Conservation (phyloP, 2,888 invertebrate genomes). For the Cheilosia soror region DNA sequence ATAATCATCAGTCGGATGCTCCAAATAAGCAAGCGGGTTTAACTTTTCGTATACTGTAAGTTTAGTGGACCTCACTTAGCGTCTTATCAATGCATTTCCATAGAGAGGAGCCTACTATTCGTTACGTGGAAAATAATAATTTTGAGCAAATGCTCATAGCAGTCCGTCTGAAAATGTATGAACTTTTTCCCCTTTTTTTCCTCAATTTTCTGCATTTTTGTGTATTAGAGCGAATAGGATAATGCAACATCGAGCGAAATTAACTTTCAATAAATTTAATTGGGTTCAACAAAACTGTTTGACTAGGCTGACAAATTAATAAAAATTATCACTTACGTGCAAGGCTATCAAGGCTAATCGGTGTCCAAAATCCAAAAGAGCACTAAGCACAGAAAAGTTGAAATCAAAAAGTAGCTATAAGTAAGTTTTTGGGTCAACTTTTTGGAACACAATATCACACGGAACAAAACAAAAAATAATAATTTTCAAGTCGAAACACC, state of each 20-base stretch:
- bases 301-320: background rate
- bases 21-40: background rate
- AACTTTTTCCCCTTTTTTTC: background rate
- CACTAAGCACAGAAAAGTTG: conserved; percentile 16
- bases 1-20: background rate
- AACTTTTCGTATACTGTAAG: background rate
- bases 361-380: conserved; percentile 41
- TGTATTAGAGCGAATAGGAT: conserved; percentile 38
- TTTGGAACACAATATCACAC: conserved; percentile 27
- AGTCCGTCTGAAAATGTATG: background rate
- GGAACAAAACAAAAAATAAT: background rate
- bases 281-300: background rate
- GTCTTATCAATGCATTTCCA: background rate
- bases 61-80: background rate
- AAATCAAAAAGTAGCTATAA: background rate
- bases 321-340: conserved; percentile 23
- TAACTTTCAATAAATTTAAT: conserved; percentile 11
- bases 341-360: conserved; percentile 35
- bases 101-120: background rate
- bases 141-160: conserved; percentile 1
- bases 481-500: background rate
- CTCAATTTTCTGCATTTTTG: conserved; percentile 21
- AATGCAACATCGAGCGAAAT: conserved; percentile 2
- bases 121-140: conserved; percentile 17
- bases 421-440: conserved; percentile 37